phyloP scores from a whole-genome alignment of 2,113 vertebrate species.

The Platichthys stellatus region DNA sequence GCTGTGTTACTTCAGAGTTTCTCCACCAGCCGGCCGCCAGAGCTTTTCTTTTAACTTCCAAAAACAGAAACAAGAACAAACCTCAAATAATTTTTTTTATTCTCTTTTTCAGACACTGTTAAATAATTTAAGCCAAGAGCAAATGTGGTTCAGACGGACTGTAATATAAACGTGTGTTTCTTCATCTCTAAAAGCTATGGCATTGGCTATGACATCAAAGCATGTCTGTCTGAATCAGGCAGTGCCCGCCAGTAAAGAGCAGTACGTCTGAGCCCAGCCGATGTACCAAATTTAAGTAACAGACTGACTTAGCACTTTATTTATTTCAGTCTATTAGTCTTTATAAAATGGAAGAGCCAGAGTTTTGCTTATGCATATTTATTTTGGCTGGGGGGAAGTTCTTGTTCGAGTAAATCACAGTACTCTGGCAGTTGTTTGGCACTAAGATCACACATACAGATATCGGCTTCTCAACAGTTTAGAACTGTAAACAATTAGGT shows the following conservation, averaged over 20 bases:
- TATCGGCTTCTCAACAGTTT: neutral
- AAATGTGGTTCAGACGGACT: conserved; percentile 13
- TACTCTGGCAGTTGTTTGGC: conserved; percentile 27
- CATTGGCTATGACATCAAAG: conserved; percentile 13
- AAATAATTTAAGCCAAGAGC: conserved; percentile 16
- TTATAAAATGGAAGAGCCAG: conserved; percentile 14
- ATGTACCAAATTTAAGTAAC: conserved; percentile 28
- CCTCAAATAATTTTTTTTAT: neutral
- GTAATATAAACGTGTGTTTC: conserved; percentile 4
- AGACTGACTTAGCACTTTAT: conserved; percentile 2
- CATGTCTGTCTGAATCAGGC: neutral
- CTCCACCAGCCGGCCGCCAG: conserved; percentile 10
- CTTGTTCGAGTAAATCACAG: conserved; percentile 19
- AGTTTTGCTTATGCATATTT: conserved; percentile 11
- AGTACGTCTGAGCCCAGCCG: conserved; percentile 16
- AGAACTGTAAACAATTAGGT: neutral
- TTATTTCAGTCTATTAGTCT: neutral
- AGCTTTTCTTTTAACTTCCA: conserved; percentile 26
- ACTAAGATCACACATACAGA: conserved; percentile 12
- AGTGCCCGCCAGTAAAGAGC: conserved; percentile 9
- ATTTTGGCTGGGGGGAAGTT: conserved; percentile 6
- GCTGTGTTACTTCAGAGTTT: conserved; percentile 4
- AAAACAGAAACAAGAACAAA: conserved; percentile 12
- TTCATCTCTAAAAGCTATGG: conserved; percentile 19
- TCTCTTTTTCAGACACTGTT: neutral